Conservation (phyloP, 2,888 invertebrate genomes). For the Adineta ricciae region DNA sequence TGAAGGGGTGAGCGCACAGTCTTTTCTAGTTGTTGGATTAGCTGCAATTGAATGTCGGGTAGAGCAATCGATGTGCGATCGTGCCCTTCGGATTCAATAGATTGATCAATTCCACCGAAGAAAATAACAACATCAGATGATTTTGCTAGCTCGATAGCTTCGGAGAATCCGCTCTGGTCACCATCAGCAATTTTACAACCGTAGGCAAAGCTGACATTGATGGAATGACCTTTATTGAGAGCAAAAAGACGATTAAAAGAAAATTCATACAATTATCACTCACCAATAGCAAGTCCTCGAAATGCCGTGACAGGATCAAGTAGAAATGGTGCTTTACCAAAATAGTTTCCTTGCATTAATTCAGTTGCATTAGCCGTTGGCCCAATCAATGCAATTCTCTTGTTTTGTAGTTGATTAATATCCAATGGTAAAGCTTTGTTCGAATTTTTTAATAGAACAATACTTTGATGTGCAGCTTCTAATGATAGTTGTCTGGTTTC, state of each 20-base stretch:
- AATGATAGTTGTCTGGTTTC: neutral
- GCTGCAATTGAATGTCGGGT: neutral
- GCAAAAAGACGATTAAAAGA: neutral
- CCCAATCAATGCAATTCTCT: conserved; percentile 12
- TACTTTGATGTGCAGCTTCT: conserved; percentile 11
- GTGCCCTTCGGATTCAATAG: neutral
- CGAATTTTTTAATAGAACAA: neutral
- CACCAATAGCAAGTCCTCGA: neutral
- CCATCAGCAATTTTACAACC: neutral
- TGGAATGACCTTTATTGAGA: neutral
- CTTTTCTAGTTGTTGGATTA: neutral
- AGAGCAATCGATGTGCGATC: conserved; percentile 9
- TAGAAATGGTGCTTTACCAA: neutral
- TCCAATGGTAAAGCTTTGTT: conserved; percentile 18
- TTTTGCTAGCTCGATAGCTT: neutral
- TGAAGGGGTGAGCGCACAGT: neutral
- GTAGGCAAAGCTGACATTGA: neutral
- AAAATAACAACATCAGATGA: conserved; percentile 16
- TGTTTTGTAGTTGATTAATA: neutral
- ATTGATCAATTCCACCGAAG: conserved; percentile 12
- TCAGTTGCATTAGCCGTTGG: conserved; percentile 16
- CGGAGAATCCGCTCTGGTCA: neutral
- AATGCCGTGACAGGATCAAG: neutral
- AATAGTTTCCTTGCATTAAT: conserved; percentile 20
- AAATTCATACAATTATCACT: neutral